Evolutionary conservation across 2,888 invertebrate genomes (phyloP), one percentile per base, ranked within the genome.

Genomic region (Leptinotarsa juncta): DNA sequence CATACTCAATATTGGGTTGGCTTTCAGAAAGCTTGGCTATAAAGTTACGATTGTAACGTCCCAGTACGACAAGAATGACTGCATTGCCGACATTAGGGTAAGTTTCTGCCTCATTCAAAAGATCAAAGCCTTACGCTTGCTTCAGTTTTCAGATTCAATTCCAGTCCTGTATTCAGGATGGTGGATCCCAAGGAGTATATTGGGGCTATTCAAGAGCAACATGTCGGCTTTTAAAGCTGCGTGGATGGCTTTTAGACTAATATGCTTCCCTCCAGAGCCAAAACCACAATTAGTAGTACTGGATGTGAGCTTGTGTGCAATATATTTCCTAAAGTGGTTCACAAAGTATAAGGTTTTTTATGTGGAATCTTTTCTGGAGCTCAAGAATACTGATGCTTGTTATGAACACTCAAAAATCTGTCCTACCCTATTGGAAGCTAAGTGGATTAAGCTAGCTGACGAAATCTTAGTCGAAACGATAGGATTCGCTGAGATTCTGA

Each of bases 391-490:
- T 4, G 82, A 83, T 15, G 80, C 77, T 49, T 81, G 82, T 23
- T 82, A 76, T 65, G 81, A 83, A 49, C 83, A 83, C n/a, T 81
- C 84, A 50, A 80, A 80, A 53, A 77, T 86, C 4, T 80, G 78
- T 18, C 83, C 86, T 1, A 80, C 83, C 53, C 75, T 85, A 26
- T 71, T 85, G 14, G 84, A 83, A 48, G 83, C 83, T 3, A 84
- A 83, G 77, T 83, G 83, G 75, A 77, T 87, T 5, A 84, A 85
- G 72, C 73, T 82, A 18, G 86, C 87, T 1, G 80, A 86, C 73
- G 85, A 85, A 78, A 81, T 87, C 14, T 78, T 87, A 12, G 85
- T 87, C 10, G 85, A 85, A 77, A 84, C 83, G 3, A 82, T 82
- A 48, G 82, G 82, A 3, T 83, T 86, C 65, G 83, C 82, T 1